A percentile compares a stretch with the other conserved stretches of the same genome.
These are phyloP conservation scores for Amphimallon solstitiale DNA, from an alignment of 2,888 invertebrate genomes.

Conservation along the genomic window DNA sequence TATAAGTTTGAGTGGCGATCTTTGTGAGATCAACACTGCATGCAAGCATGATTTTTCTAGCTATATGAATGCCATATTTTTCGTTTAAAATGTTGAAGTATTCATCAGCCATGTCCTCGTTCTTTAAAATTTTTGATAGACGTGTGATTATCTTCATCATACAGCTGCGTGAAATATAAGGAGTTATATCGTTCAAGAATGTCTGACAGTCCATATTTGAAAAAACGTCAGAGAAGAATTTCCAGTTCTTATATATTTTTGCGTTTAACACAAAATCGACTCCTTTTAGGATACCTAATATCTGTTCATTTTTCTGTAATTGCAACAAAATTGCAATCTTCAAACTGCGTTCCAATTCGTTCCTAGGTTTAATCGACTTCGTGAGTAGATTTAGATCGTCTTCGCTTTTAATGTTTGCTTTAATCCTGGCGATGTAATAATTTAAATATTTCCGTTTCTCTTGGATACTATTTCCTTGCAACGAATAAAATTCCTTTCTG, in stretches of 20 bases:
- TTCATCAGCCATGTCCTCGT: slow-evolving; percentile 30
- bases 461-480: not conserved
- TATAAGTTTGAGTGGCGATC: slow-evolving; percentile 1
- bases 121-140: slow-evolving; percentile 9
- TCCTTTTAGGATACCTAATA: slow-evolving; percentile 22
- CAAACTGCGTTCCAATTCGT: slow-evolving; percentile 36
- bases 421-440: not conserved
- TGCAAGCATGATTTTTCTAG: slow-evolving; percentile 31
- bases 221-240: slow-evolving; percentile 18
- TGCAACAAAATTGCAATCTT: slow-evolving; percentile 32
- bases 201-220: not conserved
- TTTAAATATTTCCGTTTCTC: not conserved
- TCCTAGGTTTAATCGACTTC: not conserved
- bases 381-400: not conserved
- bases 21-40: slow-evolving; percentile 30
- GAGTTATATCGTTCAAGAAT: slow-evolving; percentile 34
- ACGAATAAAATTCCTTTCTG: not conserved
- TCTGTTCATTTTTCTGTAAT: slow-evolving; percentile 9
- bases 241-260: slow-evolving; percentile 16
- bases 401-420: not conserved
- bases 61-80: slow-evolving; percentile 37
- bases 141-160: slow-evolving; percentile 32
- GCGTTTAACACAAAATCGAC: slow-evolving; percentile 29
- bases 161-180: slow-evolving; percentile 33
- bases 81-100: slow-evolving; percentile 27